These are phyloP conservation scores for Zygothrica quintamaculata DNA, from an alignment of 2,888 invertebrate species.

Conservation along the genomic window DNA sequence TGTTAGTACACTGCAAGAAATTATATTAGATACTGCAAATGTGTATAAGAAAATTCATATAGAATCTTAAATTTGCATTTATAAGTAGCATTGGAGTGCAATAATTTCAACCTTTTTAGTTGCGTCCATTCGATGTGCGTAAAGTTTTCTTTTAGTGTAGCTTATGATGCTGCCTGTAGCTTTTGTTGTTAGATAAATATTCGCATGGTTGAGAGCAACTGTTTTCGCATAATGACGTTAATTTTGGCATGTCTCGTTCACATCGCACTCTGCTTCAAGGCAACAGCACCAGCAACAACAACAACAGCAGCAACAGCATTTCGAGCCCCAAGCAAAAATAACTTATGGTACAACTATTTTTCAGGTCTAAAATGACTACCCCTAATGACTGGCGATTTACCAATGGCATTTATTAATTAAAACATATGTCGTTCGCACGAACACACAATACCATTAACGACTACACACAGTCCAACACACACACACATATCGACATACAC, in stretches of 20 bases:
- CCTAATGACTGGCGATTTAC: constrained; percentile 74
- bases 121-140: no score
- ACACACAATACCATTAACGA: constrained; percentile 29
- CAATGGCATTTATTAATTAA: constrained; percentile 79
- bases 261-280: constrained; percentile 26
- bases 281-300: constrained; percentile 9
- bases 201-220: constrained; percentile 41
- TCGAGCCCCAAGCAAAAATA: constrained; percentile 41
- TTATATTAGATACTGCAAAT: not conserved
- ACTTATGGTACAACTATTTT: constrained; percentile 76
- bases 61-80: no score
- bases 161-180: constrained; percentile 31
- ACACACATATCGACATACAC: constrained; percentile 4
- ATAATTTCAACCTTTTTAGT: no score
- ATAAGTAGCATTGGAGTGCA: no score
- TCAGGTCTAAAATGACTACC: constrained; percentile 52
- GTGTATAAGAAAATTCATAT: no score
- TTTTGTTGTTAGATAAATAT: constrained; percentile 64
- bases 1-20: not conserved
- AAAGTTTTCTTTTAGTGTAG: constrained; percentile 1
- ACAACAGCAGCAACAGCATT: not conserved
- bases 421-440: constrained; percentile 71
- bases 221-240: constrained; percentile 71
- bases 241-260: constrained; percentile 50
- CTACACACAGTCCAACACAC: constrained; percentile 12